Conservation (phyloP, 1,140 invertebrate genomes). For the Coenobita brevimanus region DNA sequence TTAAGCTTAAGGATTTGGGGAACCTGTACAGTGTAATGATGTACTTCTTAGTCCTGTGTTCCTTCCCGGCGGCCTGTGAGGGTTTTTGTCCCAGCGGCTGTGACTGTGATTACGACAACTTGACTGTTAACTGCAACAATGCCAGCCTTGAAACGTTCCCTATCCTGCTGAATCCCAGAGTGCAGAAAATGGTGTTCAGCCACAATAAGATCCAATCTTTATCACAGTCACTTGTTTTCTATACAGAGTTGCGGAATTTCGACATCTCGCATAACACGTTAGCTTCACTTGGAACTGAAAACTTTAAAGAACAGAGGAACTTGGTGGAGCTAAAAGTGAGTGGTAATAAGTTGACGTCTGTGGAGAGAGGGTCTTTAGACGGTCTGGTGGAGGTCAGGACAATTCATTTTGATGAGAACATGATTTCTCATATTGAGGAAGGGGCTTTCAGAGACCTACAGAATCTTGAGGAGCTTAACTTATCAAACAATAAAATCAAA, state of each 20-base stretch:
- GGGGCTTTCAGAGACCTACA: conserved; percentile 84
- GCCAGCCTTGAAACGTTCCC: conserved; percentile 91
- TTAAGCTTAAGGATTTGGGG: not conserved
- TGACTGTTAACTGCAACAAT: conserved; percentile 89
- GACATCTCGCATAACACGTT: conserved; percentile 72
- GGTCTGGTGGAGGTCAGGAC: conserved; percentile 85
- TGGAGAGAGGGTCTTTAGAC: conserved; percentile 83
- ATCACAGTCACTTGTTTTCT: conserved; percentile 71
- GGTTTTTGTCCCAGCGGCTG: conserved; percentile 85
- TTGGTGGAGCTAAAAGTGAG: conserved; percentile 87
- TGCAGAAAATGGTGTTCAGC: conserved; percentile 75
- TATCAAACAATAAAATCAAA: conserved; percentile 89
- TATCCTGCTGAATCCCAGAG: conserved; percentile 91
- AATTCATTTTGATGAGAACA: conserved; percentile 87
- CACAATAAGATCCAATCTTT: conserved; percentile 57
- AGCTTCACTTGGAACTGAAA: conserved; percentile 78
- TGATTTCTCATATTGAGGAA: conserved; percentile 84
- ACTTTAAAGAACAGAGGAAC: conserved; percentile 85
- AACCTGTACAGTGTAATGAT: conserved; percentile 26
- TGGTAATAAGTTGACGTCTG: conserved; percentile 87
- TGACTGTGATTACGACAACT: conserved; percentile 89
- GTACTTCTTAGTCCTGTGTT: conserved; percentile 35
- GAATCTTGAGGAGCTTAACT: conserved; percentile 87
- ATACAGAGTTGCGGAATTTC: conserved; percentile 71
- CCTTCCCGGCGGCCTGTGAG: conserved; percentile 64